Conservation (phyloP, 2,113 vertebrate species). For the Nycticebus coucang region DNA sequence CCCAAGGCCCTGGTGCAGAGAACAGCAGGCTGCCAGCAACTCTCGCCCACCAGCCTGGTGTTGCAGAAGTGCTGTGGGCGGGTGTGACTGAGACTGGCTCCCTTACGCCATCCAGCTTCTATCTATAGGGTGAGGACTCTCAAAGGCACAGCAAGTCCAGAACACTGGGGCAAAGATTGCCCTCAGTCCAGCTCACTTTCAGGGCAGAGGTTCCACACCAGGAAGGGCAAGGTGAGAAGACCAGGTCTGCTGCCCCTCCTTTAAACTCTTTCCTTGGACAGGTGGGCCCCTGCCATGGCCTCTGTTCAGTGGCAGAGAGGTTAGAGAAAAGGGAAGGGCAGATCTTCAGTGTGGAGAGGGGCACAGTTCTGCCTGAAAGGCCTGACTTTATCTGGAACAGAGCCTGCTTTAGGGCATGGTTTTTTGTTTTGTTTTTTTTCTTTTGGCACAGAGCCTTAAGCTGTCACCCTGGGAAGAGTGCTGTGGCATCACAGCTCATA, state of each 20-base stretch:
- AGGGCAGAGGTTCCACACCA: background rate
- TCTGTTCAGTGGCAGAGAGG: background rate
- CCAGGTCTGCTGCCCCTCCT: background rate
- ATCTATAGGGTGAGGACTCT: background rate
- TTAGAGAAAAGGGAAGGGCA: background rate
- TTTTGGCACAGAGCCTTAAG: too few relatives aligned
- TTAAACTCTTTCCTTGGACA: too few relatives aligned
- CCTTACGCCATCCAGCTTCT: too few relatives aligned
- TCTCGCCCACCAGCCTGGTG: background rate
- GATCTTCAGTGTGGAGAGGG: too few relatives aligned
- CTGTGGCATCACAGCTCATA: too few relatives aligned
- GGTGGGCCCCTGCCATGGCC: background rate
- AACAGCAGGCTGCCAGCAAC: background rate
- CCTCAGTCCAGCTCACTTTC: background rate
- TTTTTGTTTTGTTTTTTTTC: too few relatives aligned
- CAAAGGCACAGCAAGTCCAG: background rate
- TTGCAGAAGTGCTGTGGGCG: background rate
- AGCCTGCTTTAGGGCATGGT: background rate
- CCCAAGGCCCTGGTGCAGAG: too few relatives aligned
- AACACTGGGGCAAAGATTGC: rapidly evolving
- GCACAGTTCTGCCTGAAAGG: background rate
- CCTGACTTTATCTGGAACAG: background rate
- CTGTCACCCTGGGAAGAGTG: too few relatives aligned
- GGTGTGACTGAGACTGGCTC: too few relatives aligned
- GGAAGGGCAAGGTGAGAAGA: background rate